Conservation (phyloP, 1,140 invertebrate species). For the Atta texana region DNA sequence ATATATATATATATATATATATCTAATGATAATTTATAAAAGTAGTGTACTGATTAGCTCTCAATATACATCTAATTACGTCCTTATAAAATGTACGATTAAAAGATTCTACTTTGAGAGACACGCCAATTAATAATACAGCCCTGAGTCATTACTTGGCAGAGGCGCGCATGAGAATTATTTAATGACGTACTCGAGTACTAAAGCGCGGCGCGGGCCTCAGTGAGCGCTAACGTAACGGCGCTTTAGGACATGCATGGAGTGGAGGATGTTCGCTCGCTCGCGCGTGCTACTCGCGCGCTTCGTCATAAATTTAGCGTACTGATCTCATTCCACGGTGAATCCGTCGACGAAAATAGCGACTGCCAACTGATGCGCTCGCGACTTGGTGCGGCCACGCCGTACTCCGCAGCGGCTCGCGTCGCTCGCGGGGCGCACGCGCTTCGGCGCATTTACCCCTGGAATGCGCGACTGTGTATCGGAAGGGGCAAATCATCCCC, state of each 20-base stretch:
- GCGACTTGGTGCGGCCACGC: slow-evolving; percentile 35
- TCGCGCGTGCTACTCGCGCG: slow-evolving; percentile 20
- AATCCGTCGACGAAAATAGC: slow-evolving; percentile 75
- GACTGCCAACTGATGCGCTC: slow-evolving; percentile 16
- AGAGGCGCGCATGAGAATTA: not conserved
- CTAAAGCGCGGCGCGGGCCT: slow-evolving; percentile 17
- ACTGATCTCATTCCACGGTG: slow-evolving; percentile 67
- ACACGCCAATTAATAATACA: not conserved
- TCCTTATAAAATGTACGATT: not conserved
- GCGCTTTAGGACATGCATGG: slow-evolving; percentile 7
- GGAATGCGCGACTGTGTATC: slow-evolving; percentile 44
- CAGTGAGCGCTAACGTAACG: slow-evolving; percentile 49
- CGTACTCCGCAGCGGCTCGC: slow-evolving; percentile 26
- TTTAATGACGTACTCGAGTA: slow-evolving; percentile 38
- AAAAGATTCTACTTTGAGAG: not conserved
- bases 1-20: no score
- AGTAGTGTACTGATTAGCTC: not conserved
- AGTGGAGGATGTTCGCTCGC: slow-evolving; percentile 22
- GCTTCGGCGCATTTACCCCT: slow-evolving; percentile 57
- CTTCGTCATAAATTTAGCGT: slow-evolving; percentile 63
- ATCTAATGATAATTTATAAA: not conserved
- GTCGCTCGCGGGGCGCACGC: slow-evolving; percentile 40
- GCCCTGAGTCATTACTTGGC: not conserved
- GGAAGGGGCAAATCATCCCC: slow-evolving; percentile 28
- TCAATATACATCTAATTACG: not conserved